Evolutionary conservation across 2,797 vertebrate species (phyloP).

Genomic region (Coregonus ussuriensis): DNA sequence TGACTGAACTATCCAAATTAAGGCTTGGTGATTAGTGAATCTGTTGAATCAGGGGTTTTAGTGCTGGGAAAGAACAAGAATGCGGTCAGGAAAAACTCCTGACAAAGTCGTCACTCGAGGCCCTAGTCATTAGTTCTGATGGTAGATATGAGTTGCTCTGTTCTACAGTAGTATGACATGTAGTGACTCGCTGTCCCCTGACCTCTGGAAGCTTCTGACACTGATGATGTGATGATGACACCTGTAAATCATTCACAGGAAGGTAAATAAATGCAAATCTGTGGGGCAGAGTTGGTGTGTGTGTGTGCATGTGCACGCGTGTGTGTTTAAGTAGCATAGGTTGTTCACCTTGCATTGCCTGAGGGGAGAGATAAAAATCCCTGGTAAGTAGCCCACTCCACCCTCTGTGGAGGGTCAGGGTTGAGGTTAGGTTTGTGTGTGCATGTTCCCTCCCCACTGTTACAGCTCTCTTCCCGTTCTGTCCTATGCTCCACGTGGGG

Average conservation of each 20-base stretch:
- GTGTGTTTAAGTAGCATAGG: not conserved
- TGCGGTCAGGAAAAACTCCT: not conserved
- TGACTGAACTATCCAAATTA: not conserved
- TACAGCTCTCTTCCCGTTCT: not conserved
- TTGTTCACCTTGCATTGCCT: not conserved
- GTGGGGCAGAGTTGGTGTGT: not conserved
- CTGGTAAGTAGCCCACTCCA: not conserved
- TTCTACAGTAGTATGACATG: not conserved
- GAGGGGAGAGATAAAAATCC: not conserved
- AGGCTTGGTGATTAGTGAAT: not conserved
- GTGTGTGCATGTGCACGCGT: not conserved
- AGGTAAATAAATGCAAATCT: not conserved
- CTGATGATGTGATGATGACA: not conserved
- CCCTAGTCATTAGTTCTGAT: not conserved
- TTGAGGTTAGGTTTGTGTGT: conserved; percentile 1
- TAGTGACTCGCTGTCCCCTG: too few relatives aligned
- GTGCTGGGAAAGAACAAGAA: not conserved
- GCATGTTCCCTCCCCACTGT: not conserved
- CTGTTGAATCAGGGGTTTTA: not conserved
- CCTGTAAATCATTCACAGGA: not conserved
- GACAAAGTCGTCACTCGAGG: not conserved
- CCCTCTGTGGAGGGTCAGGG: not conserved
- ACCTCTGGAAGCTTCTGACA: not conserved
- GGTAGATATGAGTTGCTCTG: not conserved
- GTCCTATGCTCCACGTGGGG: not conserved